phyloP scores from a whole-genome alignment of 2,888 invertebrate genomes.

The Pyrochroa serraticornis region DNA sequence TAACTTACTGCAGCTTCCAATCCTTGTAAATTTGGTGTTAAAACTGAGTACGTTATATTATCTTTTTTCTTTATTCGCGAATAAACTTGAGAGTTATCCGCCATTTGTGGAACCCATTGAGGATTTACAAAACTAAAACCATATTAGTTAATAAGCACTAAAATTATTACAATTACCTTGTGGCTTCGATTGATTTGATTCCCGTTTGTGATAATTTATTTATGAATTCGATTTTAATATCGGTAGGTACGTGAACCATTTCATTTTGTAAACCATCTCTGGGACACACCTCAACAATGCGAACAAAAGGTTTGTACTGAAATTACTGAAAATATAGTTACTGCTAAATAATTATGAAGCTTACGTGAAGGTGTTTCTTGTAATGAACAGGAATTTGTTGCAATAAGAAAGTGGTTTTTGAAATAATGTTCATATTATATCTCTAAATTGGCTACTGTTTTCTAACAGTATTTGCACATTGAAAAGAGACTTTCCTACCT shows the following conservation, averaged over 20 bases:
- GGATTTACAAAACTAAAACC: conserved; percentile 90
- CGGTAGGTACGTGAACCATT: conserved; percentile 78
- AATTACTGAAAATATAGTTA: conserved; percentile 6
- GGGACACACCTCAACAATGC: conserved; percentile 97
- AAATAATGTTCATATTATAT: too few relatives aligned
- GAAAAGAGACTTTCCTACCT: too few relatives aligned
- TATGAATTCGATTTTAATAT: conserved; percentile 89
- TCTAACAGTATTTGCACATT: too few relatives aligned
- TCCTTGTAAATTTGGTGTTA: conserved; percentile 93
- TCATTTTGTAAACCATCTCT: conserved; percentile 99
- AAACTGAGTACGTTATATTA: conserved; percentile 84
- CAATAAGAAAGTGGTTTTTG: too few relatives aligned
- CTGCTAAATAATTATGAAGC: too few relatives aligned
- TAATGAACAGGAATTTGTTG: too few relatives aligned
- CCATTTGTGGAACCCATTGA: conserved; percentile 99
- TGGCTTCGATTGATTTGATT: conserved; percentile 85
- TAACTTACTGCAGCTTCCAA: conserved; percentile 76
- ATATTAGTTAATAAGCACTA: conserved; percentile 6
- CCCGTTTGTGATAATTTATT: conserved; percentile 86
- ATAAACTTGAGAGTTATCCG: conserved; percentile 83
- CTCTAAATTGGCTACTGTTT: too few relatives aligned
- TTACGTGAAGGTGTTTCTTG: too few relatives aligned
- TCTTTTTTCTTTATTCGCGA: conserved; percentile 69
- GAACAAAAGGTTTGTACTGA: conserved; percentile 58
- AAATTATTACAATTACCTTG: conserved; percentile 64